Conservation (phyloP, 1,140 invertebrate species). For the Cyclargus thomasi region DNA sequence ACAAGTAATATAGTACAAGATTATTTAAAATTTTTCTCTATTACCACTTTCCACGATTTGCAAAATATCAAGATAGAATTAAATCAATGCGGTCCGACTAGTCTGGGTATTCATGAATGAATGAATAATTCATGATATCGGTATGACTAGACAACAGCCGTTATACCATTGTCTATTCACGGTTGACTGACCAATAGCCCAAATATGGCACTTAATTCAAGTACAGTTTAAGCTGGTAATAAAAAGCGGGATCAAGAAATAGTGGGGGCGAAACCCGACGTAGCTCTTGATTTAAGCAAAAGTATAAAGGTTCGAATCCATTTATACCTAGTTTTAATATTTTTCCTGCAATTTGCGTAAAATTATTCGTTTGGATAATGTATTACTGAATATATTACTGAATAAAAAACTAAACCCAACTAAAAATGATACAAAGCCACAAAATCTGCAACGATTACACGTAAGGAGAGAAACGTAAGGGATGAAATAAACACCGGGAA, state of each 20-base stretch:
- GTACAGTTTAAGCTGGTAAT: not conserved
- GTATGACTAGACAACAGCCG: slow-evolving; percentile 2
- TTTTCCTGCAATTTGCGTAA: too few species aligned
- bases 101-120: not conserved
- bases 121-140: slow-evolving; percentile 3
- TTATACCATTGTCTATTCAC: not conserved
- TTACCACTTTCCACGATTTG: not conserved
- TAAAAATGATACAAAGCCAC: too few species aligned
- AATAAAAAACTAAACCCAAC: too few species aligned
- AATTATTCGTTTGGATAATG: too few species aligned
- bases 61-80: not conserved
- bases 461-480: too few species aligned
- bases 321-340: too few species aligned
- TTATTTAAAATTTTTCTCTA: not conserved
- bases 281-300: too few species aligned
- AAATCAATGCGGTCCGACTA: not conserved
- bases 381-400: too few species aligned
- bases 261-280: not conserved
- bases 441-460: too few species aligned
- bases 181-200: not conserved
- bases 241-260: not conserved
- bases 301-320: not conserved
- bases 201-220: not conserved
- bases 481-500: too few species aligned
- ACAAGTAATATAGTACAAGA: not conserved